phyloP scores from a whole-genome alignment of 1,140 invertebrate species.

The Rhopalosiphum padi region DNA sequence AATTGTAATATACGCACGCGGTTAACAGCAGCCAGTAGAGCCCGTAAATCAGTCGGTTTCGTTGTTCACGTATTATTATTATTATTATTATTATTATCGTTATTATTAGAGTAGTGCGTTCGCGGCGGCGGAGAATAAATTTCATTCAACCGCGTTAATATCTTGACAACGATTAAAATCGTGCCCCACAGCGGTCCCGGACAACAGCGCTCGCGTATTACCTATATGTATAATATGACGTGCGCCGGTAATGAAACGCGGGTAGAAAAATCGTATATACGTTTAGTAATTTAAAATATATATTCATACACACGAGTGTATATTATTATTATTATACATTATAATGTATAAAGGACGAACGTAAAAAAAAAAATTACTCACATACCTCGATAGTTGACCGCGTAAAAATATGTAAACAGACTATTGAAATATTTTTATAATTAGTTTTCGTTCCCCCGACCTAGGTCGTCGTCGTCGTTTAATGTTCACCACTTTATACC shows the following conservation, averaged over 20 bases:
- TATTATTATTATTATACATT: neutral
- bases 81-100: neutral
- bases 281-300: conserved; percentile 26
- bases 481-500: neutral
- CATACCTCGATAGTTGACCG: neutral
- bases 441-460: conserved; percentile 51
- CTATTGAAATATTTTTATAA: conserved; percentile 38
- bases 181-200: conserved; percentile 40
- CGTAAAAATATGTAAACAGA: conserved; percentile 46
- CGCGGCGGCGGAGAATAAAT: conserved; percentile 31
- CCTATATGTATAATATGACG: neutral
- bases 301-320: neutral
- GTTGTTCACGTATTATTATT: conserved; percentile 31
- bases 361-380: conserved; percentile 30
- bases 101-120: neutral
- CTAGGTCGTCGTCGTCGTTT: neutral
- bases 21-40: neutral
- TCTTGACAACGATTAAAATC: conserved; percentile 52
- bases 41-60: conserved; percentile 8
- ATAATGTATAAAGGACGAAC: neutral
- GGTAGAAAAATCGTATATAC: conserved; percentile 25
- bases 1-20: neutral
- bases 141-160: conserved; percentile 48
- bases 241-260: conserved; percentile 4
- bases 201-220: neutral